Percentiles rank a stretch among this genome's conserved stretches.
phyloP scores from a whole-genome alignment of 2,797 vertebrate species.

The Staurois parvus region DNA sequence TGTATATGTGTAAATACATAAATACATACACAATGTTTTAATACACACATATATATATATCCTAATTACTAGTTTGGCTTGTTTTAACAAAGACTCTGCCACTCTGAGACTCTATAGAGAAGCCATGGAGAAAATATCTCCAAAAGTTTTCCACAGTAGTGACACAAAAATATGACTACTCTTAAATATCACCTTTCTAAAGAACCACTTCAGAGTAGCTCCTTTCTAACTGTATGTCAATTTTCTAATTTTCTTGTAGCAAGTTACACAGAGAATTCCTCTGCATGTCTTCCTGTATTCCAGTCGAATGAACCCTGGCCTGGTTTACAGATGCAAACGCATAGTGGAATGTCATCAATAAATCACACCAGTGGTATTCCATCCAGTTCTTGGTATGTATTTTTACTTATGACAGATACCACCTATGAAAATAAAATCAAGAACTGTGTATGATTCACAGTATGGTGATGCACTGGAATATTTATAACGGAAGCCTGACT shows the following conservation, averaged over 20 bases:
- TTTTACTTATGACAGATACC: neutral
- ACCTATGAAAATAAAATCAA: neutral
- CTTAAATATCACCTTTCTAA: neutral
- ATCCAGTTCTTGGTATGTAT: constrained; percentile 82
- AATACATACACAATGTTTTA: no score
- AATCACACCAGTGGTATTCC: constrained; percentile 78
- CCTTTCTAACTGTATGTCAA: neutral
- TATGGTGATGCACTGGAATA: no score
- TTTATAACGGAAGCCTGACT: no score
- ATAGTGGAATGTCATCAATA: constrained; percentile 85
- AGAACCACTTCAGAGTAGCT: neutral
- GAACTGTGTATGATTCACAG: neutral
- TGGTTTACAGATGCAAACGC: constrained; percentile 84
- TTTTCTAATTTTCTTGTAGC: constrained; percentile 71
- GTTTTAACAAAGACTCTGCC: no score
- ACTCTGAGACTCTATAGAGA: no score
- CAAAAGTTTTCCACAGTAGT: no score
- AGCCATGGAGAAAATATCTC: no score
- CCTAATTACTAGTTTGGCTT: no score
- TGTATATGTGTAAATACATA: no score
- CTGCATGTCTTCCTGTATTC: constrained; percentile 88
- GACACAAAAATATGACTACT: neutral
- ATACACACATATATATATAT: no score
- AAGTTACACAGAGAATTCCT: constrained; percentile 85
- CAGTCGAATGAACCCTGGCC: constrained; percentile 92